Evolutionary conservation across 2,113 vertebrate genomes (phyloP), one percentile per base, ranked within the genome.

Genomic region (Rostratula benghalensis): DNA sequence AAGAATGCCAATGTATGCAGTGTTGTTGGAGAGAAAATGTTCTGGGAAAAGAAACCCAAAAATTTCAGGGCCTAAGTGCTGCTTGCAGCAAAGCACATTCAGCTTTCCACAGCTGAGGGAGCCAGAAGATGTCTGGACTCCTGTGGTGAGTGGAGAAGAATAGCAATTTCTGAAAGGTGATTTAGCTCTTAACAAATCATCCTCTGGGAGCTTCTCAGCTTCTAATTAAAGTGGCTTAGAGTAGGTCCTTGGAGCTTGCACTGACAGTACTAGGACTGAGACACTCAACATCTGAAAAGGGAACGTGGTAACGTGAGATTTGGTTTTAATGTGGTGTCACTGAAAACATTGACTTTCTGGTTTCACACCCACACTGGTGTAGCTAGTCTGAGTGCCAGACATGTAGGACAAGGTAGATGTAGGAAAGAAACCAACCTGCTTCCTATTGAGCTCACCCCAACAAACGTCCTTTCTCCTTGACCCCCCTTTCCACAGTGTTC

Each of bases 1-100:
- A 96, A 95, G 73, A 50, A 84, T 95, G 75, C 79, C 89, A 93
- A 94, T 84, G 83, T 86, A 90, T 97, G 97, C 85, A 30, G 87
- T 91, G 91, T 53, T 94, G 90, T 69, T 89, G 74, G 83, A 94
- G 82, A 97, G 54, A 96, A 93, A 95, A 87, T 57, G n/a, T 92
- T 93, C 74, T 88, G 84, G 87, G 84, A 84, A 93, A 97, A 79
- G 87, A 69, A 96, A 96, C 87, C 59, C 13, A 21, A 93, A 67
- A 76, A 79, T 37, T 25, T 76, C 78, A 48, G 41, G 39, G 10
- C 35, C 33, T 41, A 60, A 77, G 30, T 22, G 31, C 13, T 51
- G 15, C 57, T 84, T 84, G 30, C 63, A 83, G 65, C 30, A 79
- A 73, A 61, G 21, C 2, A 1, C 21, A 71, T 76, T 70, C 70